Evolutionary conservation across 2,797 vertebrate species (phyloP).

Genomic region (Mormyrus hasselquistii): DNA sequence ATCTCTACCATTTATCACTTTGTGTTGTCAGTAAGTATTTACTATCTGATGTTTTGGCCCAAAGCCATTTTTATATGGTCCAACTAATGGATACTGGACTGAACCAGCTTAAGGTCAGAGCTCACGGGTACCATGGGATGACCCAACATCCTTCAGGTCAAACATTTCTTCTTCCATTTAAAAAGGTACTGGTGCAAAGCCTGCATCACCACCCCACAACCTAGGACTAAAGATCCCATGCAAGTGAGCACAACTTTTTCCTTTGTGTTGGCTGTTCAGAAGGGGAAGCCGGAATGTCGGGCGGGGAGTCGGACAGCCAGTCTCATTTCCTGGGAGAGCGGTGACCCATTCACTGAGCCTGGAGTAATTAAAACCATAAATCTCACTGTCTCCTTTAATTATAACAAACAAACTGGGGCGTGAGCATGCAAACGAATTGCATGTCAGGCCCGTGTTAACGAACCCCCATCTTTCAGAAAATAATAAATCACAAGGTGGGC

Average conservation of each 20-base stretch:
- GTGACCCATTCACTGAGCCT: slow-evolving; percentile 56
- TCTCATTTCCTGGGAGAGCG: background rate
- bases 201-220: background rate
- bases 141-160: background rate
- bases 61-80: background rate
- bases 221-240: background rate
- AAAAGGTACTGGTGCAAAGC: background rate
- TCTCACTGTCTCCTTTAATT: slow-evolving; percentile 64
- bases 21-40: background rate
- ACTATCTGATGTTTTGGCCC: background rate
- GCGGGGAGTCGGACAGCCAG: background rate
- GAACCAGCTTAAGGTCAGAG: background rate
- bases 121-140: background rate
- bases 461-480: background rate
- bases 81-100: background rate
- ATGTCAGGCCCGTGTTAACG: slow-evolving; percentile 53
- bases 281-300: background rate
- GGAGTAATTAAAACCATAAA: slow-evolving; percentile 67
- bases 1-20: background rate
- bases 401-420: slow-evolving; percentile 59
- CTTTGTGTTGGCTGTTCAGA: background rate
- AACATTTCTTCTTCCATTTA: background rate
- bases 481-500: background rate
- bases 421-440: slow-evolving; percentile 62
- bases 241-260: background rate